A percentile compares a stretch with the other conserved stretches of the same genome.
These are phyloP conservation scores for Benthosema pterotum DNA, from an alignment of 2,797 vertebrate genomes.

Conservation along the genomic window DNA sequence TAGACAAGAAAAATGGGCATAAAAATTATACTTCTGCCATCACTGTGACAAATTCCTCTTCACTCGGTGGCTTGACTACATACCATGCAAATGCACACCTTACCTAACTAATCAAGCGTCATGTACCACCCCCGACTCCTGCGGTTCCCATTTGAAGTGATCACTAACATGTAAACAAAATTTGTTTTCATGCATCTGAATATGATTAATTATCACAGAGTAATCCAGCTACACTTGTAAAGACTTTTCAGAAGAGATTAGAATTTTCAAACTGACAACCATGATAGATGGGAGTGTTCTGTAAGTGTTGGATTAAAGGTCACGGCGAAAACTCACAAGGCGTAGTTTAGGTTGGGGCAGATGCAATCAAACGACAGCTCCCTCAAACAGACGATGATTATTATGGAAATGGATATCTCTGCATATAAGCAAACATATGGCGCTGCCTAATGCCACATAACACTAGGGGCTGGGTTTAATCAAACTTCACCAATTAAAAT, in stretches of 20 bases:
- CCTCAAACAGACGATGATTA: constrained; percentile 80
- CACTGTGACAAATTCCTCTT: constrained; percentile 41
- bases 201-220: constrained; percentile 85
- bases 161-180: constrained; percentile 83
- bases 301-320: constrained; percentile 85
- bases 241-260: constrained; percentile 87
- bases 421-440: constrained; percentile 79
- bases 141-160: constrained; percentile 77
- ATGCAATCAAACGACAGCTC: constrained; percentile 77
- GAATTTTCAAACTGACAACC: constrained; percentile 85
- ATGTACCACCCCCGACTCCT: constrained; percentile 62
- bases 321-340: constrained; percentile 76
- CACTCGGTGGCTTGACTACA: constrained; percentile 51
- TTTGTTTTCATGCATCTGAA: constrained; percentile 84
- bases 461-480: constrained; percentile 85
- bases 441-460: constrained; percentile 79
- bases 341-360: constrained; percentile 78
- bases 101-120: constrained; percentile 65
- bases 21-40: constrained; percentile 3
- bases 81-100: constrained; percentile 67
- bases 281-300: constrained; percentile 83
- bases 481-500: constrained; percentile 85
- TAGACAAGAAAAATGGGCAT: constrained; percentile 10
- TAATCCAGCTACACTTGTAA: constrained; percentile 83
- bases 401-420: constrained; percentile 80